phyloP scores from a whole-genome alignment of 2,113 vertebrate species.

The Brienomyrus longianalis region DNA sequence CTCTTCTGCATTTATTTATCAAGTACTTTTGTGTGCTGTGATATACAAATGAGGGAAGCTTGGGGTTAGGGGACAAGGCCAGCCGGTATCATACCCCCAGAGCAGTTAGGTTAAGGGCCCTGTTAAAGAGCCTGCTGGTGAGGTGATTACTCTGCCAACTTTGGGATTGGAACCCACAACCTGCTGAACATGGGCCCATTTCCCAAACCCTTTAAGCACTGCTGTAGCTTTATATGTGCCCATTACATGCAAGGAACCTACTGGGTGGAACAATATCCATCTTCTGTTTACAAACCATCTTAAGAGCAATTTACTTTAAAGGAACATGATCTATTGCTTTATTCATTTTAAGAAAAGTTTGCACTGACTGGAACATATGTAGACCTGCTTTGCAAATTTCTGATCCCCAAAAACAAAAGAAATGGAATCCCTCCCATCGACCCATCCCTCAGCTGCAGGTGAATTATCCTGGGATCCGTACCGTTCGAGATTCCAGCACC shows the following conservation, averaged over 20 bases:
- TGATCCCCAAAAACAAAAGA: neutral
- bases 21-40: too few species aligned
- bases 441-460: neutral
- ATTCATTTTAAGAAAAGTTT: neutral
- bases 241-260: neutral
- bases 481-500: conserved; percentile 59
- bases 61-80: neutral
- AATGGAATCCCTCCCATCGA: neutral
- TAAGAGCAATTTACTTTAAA: neutral
- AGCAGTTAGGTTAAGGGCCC: neutral
- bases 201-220: neutral
- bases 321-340: neutral
- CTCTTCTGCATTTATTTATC: neutral
- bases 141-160: neutral
- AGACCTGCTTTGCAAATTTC: neutral
- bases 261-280: neutral
- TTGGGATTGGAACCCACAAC: neutral
- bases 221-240: neutral
- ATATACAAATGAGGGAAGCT: neutral
- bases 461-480: conserved; percentile 32
- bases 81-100: neutral
- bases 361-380: neutral
- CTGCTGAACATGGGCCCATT: neutral
- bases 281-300: neutral
- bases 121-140: neutral